Percentiles rank a stretch among this genome's conserved stretches.
phyloP scores from a whole-genome alignment of 2,797 vertebrate species.

The Cryptoprocta ferox region DNA sequence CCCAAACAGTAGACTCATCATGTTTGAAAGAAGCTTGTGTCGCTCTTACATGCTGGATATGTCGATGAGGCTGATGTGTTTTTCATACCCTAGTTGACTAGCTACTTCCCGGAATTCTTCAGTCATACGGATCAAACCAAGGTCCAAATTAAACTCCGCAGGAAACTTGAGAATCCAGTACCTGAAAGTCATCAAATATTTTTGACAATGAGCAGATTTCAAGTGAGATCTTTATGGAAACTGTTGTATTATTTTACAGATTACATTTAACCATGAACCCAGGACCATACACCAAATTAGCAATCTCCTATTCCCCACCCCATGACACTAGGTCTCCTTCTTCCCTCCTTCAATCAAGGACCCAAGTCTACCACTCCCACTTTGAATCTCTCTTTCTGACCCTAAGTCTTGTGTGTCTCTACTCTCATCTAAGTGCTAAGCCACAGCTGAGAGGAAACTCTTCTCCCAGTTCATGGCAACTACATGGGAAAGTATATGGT shows the following conservation, averaged over 20 bases:
- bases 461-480: background rate
- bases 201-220: background rate
- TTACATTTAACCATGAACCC: background rate
- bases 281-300: background rate
- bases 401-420: background rate
- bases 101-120: slow-evolving; percentile 95
- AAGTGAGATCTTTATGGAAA: background rate
- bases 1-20: background rate
- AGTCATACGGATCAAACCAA: slow-evolving; percentile 94
- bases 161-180: slow-evolving; percentile 99
- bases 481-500: background rate
- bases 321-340: background rate
- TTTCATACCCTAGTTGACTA: slow-evolving; percentile 92
- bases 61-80: slow-evolving; percentile 95
- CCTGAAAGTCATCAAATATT: slow-evolving; percentile 86
- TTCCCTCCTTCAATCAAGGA: background rate
- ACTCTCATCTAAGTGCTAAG: background rate
- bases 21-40: background rate
- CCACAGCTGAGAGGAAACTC: background rate
- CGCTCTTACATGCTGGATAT: slow-evolving; percentile 97
- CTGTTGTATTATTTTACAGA: background rate
- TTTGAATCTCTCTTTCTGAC: background rate
- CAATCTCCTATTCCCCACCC: background rate
- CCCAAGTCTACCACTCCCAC: background rate
- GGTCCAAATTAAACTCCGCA: slow-evolving; percentile 97